A percentile compares a stretch with the other conserved stretches of the same genome.
These are phyloP conservation scores for Mustela erminea DNA, from an alignment of 2,797 vertebrate species.

Conservation along the genomic window DNA sequence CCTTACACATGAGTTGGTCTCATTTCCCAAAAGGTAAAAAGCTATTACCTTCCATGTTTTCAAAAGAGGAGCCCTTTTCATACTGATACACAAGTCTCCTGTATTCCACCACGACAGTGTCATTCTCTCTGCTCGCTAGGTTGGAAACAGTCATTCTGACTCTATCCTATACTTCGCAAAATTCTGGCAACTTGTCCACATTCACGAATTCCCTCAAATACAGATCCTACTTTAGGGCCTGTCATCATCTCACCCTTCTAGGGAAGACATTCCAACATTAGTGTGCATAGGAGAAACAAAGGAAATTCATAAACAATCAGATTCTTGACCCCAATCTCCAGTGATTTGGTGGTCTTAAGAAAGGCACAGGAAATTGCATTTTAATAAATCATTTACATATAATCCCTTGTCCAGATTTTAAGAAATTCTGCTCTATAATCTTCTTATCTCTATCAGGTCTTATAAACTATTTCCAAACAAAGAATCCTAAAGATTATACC, in stretches of 20 bases:
- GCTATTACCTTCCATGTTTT: background rate
- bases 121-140: background rate
- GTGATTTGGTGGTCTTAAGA: background rate
- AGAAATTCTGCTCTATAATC: background rate
- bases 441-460: background rate
- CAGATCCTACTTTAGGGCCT: background rate
- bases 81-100: background rate
- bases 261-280: background rate
- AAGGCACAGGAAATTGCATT: constrained; percentile 29
- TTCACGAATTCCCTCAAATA: constrained; percentile 13
- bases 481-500: background rate
- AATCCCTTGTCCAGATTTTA: background rate
- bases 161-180: constrained; percentile 13
- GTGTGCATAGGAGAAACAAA: background rate
- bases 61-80: background rate
- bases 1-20: background rate
- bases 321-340: background rate
- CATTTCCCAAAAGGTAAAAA: background rate
- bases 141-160: background rate
- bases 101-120: background rate
- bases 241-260: background rate
- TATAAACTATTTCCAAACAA: constrained; percentile 30
- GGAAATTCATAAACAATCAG: background rate
- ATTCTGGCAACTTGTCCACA: background rate
- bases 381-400: constrained; percentile 32